These are phyloP conservation scores for Dendroctonus valens DNA, from an alignment of 1,140 invertebrate species.

Conservation along the genomic window DNA sequence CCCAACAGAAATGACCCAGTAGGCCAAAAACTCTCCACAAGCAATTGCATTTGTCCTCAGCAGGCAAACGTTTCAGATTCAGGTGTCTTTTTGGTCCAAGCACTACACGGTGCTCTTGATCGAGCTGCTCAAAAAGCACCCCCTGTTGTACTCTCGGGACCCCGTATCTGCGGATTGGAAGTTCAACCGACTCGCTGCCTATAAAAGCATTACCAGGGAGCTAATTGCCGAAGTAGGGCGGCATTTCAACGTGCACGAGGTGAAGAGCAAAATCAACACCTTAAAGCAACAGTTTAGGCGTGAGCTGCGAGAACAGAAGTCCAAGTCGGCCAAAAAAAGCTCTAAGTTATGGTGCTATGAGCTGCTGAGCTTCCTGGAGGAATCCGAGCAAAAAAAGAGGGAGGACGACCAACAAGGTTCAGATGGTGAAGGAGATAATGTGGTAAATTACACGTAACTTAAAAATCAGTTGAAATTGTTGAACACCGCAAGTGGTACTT, in stretches of 20 bases:
- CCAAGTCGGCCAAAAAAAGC: conserved; percentile 13
- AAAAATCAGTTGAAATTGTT: background rate
- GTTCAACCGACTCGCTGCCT: conserved; percentile 27
- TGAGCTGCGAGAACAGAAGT: conserved; percentile 24
- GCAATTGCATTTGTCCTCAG: no score
- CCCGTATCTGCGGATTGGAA: conserved; percentile 1
- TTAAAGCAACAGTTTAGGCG: conserved; percentile 35
- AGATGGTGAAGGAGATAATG: conserved; percentile 1
- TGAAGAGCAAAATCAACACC: conserved; percentile 32
- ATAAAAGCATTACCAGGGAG: conserved; percentile 27
- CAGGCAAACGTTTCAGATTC: conserved; percentile 8
- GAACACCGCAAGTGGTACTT: no score
- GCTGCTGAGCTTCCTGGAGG: conserved; percentile 33
- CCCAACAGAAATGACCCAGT: background rate
- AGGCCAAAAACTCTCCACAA: no score
- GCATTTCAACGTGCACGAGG: conserved; percentile 28
- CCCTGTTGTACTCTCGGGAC: conserved; percentile 25
- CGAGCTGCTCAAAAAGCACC: conserved; percentile 32
- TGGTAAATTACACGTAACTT: background rate
- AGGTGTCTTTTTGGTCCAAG: conserved; percentile 31
- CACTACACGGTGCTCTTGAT: conserved; percentile 31
- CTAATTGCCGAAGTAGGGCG: conserved; percentile 31
- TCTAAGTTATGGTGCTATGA: conserved; percentile 36
- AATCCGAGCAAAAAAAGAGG: background rate
- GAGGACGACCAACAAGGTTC: no score